These are phyloP conservation scores for Schrankia costaestrigalis DNA, from an alignment of 2,888 invertebrate genomes.

Conservation along the genomic window DNA sequence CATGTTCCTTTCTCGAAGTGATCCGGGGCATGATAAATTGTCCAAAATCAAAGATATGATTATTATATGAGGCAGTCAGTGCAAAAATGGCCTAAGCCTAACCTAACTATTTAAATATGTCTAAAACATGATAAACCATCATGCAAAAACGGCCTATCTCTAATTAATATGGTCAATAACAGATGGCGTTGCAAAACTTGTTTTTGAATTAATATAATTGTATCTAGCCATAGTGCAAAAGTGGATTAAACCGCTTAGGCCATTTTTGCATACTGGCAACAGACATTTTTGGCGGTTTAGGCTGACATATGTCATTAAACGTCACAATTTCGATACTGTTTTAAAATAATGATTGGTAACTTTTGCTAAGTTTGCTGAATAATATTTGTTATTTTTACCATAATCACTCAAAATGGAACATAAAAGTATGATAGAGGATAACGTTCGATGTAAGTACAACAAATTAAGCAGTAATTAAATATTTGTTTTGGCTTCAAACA, in stretches of 20 bases:
- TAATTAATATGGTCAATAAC: not conserved
- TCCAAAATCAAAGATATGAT: too few relatives aligned
- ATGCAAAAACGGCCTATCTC: slow-evolving; percentile 1
- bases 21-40: too few relatives aligned
- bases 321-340: too few relatives aligned
- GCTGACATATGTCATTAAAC: not conserved
- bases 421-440: slow-evolving; percentile 5
- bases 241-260: slow-evolving; percentile 3
- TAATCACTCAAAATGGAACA: not conserved
- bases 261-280: slow-evolving; percentile 3
- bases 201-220: slow-evolving; percentile 1
- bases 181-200: slow-evolving; percentile 3
- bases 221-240: slow-evolving; percentile 1
- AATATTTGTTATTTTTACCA: not conserved
- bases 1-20: too few relatives aligned
- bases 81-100: slow-evolving; percentile 5
- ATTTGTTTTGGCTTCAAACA: not conserved
- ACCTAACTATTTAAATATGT: not conserved
- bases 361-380: not conserved
- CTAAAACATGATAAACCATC: not conserved
- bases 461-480: slow-evolving; percentile 1
- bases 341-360: too few relatives aligned
- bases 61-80: not conserved
- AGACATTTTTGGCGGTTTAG: slow-evolving; percentile 1
- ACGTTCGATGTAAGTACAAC: slow-evolving; percentile 5